Base-by-base conservation (phyloP, 2,888 invertebrate species). In the Apotomis capreana region DNA sequence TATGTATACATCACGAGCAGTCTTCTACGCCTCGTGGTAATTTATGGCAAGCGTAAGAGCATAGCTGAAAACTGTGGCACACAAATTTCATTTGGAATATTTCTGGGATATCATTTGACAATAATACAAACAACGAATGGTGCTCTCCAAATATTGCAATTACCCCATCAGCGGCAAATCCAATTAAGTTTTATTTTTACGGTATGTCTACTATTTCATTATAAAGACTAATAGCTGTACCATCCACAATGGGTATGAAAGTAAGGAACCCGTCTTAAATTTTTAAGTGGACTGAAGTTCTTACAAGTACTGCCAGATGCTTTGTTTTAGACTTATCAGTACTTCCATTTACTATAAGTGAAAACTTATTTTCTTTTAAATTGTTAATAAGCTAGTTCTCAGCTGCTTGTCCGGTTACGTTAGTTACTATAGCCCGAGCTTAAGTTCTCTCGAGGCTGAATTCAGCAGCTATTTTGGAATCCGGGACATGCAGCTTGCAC, bases 281-380 rank as follows among this genome's bases (percentile, higher is more conserved):
- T 44, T 44, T 44, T 3, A 44, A 44, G 5, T 44, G 6, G 8
- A 6, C 44, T 6, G 8, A 5, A 44, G 71, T 76, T 69, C 76
- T 74, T 57, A 68, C 73, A 71, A 76, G 69, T 52, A 76, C 72
- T 60, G 76, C 76, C 68, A 76, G 69, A 64, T 76, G 76, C 71
- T 76, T 76, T 52, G 37, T 76, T 40, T 70, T 46, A 63, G 70
- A 74, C 74, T 64, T 74, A 58, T 76, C 75, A 63, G 74, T 76
- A 73, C 75, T 76, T 54, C 75, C 75, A 71, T 75, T 74, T 65
- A 75, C 75, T 67, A 75, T 70, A 8, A 75, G 59, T 44, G 72
- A 72, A 74, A 76, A 75, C 37, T 70, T 69, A 52, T 61, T 36
- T 62, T 74, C 70, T 70, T 70, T 69, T 74, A 73, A n/a, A 57